Base-by-base conservation (phyloP, 1,140 invertebrate species). In the Dryas iulia region DNA sequence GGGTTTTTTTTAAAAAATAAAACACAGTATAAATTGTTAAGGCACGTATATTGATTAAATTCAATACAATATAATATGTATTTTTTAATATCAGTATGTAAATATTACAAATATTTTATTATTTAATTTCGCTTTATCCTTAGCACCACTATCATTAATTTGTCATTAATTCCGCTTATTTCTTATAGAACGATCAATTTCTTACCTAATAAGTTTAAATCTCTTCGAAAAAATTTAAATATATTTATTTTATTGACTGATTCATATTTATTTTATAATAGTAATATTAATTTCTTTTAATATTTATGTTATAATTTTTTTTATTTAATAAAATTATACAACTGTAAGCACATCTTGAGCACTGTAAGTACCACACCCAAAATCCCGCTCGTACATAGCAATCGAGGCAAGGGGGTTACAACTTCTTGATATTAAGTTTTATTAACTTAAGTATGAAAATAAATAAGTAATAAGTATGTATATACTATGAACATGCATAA, bases 311-410 rank as follows among this genome's bases (percentile, higher is more conserved):
- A n/a, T 56, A 25, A 23, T 14, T 26, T 23, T 28, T 59, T 11
- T 62, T 60, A n/a, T 26, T 18, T 12, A 21, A 12, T 24, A 60
- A 39, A 47, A 39, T 14, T 61, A 21, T 18, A 59, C 28, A 59
- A 14, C 6, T 47, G 24, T 52, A 61, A 61, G 35, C 59, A 52
- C 69, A 66, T 33, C 56, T 71, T 71, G 69, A 71, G 69, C 63
- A 66, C 59, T 52, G 58, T 57, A 68, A 24, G 56, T 14, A 35
- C 59, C 52, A 57, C 77, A 53, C 61, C 68, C 61, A 39, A 74
- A 72, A 66, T 63, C 81, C 81, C 76, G 68, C 72, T 60, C 68
- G 39, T 25, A 84, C 87, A 80, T 90, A 90, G 87, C 87, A 87
- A 83, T 71, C 57, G 58, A 88, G 84, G 87, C 87, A 90, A 89